Percentiles rank a stretch among this genome's conserved stretches.
Conservation (phyloP, 2,797 vertebrate species). For the Hoplostethus mediterraneus region DNA sequence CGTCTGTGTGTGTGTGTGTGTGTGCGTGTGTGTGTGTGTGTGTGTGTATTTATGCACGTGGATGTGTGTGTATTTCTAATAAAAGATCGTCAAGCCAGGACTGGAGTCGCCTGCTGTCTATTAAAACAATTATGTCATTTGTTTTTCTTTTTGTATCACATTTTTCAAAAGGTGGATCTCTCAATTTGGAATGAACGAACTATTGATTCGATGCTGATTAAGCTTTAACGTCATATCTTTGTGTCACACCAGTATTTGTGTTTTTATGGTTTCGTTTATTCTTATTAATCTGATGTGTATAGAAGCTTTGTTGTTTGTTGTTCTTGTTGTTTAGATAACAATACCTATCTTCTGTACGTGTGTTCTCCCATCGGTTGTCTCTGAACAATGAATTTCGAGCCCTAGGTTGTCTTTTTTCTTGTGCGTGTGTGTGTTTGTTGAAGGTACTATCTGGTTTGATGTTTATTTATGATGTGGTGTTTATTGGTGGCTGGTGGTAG, state of each 20-base stretch:
- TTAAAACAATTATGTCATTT: too few species aligned
- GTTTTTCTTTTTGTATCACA: too few species aligned
- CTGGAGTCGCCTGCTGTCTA: too few species aligned
- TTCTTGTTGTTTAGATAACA: background rate
- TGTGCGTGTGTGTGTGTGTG: background rate
- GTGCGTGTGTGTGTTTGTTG: conserved; percentile 17
- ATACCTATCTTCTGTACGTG: background rate
- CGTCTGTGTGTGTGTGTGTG: conserved; percentile 9
- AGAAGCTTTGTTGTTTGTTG: background rate
- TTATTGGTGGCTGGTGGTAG: conserved; percentile 54
- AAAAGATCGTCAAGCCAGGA: conserved; percentile 8
- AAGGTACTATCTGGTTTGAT: conserved; percentile 52
- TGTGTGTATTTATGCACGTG: background rate
- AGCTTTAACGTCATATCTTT: background rate
- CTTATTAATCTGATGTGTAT: background rate
- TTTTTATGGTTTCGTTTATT: background rate
- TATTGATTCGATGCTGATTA: background rate
- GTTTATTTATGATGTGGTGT: conserved; percentile 66
- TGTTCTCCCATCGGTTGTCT: background rate
- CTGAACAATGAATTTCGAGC: conserved; percentile 5
- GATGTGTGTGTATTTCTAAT: background rate
- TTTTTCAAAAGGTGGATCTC: too few species aligned
- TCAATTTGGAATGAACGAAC: too few species aligned
- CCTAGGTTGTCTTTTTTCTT: conserved; percentile 17
- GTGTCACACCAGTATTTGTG: too few species aligned